phyloP scores from a whole-genome alignment of 1,140 invertebrate genomes.

The Hyles euphorbiae region DNA sequence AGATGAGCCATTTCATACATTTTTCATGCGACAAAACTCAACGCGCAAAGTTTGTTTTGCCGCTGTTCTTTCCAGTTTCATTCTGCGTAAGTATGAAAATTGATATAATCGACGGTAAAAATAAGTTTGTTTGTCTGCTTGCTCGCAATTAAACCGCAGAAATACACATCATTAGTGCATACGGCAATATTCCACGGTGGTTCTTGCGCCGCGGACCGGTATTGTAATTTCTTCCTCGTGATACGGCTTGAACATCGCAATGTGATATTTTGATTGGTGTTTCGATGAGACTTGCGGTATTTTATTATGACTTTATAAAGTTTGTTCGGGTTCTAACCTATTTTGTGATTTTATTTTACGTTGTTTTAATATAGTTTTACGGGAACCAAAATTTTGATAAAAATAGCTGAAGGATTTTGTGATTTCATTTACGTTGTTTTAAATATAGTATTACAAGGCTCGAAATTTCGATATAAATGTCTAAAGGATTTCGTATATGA shows the following conservation, averaged over 20 bases:
- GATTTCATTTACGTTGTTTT: too few relatives aligned
- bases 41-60: neutral
- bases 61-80: too few relatives aligned
- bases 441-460: too few relatives aligned
- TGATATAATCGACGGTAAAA: constrained; percentile 5
- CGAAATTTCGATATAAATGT: too few relatives aligned
- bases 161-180: constrained; percentile 64
- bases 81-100: too few relatives aligned
- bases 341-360: too few relatives aligned
- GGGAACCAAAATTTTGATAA: too few relatives aligned
- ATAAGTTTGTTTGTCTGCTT: constrained; percentile 27
- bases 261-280: constrained; percentile 62
- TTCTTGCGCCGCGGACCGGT: constrained; percentile 52
- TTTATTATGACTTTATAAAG: constrained; percentile 40
- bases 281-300: constrained; percentile 51
- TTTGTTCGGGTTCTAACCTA: too few relatives aligned
- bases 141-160: constrained; percentile 70
- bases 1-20: constrained; percentile 19
- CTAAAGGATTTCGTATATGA: too few relatives aligned
- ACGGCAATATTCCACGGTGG: constrained; percentile 69
- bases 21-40: constrained; percentile 19
- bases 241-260: constrained; percentile 33
- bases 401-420: too few relatives aligned
- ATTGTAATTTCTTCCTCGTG: constrained; percentile 5
- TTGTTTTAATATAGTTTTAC: too few relatives aligned